phyloP scores from a whole-genome alignment of 2,113 vertebrate genomes.

The Sula dactylatra region DNA sequence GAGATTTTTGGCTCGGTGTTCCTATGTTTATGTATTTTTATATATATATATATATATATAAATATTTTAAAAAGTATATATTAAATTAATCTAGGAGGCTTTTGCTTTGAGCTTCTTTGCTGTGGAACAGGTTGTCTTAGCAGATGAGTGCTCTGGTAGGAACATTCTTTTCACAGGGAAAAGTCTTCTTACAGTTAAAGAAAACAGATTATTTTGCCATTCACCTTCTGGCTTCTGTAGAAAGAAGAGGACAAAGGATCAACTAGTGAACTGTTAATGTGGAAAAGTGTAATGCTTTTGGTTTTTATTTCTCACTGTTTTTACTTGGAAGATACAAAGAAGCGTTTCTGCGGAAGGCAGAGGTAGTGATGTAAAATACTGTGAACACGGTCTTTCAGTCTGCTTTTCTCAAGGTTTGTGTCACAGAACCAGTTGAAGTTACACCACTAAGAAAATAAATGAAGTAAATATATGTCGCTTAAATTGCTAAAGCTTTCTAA shows the following conservation, averaged over 20 bases:
- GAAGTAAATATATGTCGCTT: rapidly evolving
- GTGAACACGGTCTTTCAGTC: neutral
- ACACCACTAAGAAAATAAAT: neutral
- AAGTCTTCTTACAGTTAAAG: neutral
- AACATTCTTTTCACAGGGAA: neutral
- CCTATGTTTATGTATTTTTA: neutral
- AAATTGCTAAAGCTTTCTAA: neutral
- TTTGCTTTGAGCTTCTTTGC: neutral
- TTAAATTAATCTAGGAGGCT: neutral
- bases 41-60: neutral
- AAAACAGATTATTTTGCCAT: neutral
- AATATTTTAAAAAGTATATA: neutral
- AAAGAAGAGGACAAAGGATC: neutral
- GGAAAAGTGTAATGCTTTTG: neutral
- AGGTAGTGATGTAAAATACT: neutral
- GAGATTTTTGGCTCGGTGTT: neutral
- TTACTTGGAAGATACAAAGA: neutral
- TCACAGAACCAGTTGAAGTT: neutral
- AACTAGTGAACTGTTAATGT: neutral
- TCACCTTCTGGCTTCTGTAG: neutral
- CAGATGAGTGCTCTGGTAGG: neutral
- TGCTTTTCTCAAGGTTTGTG: neutral
- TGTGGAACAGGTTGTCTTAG: neutral
- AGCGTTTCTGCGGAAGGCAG: neutral
- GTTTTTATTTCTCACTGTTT: neutral